Percentiles rank a stretch among this genome's conserved stretches.
phyloP scores from a whole-genome alignment of 1,140 invertebrate genomes.

The Penaeus japonicus region DNA sequence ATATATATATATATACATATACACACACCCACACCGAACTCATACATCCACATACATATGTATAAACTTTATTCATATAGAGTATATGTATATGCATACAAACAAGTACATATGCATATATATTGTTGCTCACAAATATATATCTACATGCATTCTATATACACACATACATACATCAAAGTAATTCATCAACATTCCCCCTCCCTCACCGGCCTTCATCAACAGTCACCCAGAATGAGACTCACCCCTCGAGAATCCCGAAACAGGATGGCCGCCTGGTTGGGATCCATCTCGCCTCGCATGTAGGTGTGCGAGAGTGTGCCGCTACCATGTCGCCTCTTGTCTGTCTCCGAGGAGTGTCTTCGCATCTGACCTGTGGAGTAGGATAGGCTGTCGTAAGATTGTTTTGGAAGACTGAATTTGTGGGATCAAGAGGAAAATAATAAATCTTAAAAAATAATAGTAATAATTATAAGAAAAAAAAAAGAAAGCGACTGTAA shows the following conservation, averaged over 20 bases:
- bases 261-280: conserved; percentile 87
- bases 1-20: no score
- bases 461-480: background rate
- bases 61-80: no score
- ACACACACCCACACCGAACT: conserved; percentile 60
- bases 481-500: background rate
- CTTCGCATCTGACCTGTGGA: conserved; percentile 43
- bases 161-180: conserved; percentile 30
- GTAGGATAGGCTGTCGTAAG: background rate
- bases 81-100: no score
- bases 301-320: conserved; percentile 31
- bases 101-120: no score
- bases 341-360: conserved; percentile 39
- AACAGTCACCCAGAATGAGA: conserved; percentile 57
- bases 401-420: background rate
- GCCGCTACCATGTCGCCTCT: conserved; percentile 44
- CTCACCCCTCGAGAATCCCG: conserved; percentile 88
- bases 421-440: background rate
- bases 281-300: conserved; percentile 70
- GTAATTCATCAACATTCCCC: background rate
- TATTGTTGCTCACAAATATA: no score
- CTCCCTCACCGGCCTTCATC: background rate
- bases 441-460: background rate
- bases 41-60: no score
- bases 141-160: no score